A percentile compares a stretch with the other conserved stretches of the same genome.
phyloP scores from a whole-genome alignment of 1,140 invertebrate species.

The Sitobion miscanthi region DNA sequence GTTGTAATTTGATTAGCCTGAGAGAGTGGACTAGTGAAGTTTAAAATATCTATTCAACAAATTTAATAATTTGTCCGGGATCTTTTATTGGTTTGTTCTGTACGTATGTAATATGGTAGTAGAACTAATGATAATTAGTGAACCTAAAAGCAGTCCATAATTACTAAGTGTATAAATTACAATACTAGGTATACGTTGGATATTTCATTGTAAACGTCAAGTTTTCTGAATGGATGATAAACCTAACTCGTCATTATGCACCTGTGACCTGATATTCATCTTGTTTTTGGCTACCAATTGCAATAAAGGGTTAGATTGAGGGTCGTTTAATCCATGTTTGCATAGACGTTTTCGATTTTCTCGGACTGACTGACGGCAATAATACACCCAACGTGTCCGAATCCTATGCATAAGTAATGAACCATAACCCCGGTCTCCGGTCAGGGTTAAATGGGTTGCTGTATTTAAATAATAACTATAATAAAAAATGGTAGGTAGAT shows the following conservation, averaged over 20 bases:
- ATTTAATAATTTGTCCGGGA: not conserved
- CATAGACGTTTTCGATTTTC: conserved; percentile 41
- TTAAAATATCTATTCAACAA: not conserved
- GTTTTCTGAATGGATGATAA: not conserved
- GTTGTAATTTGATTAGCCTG: not conserved
- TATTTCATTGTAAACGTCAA: not conserved
- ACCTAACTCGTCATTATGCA: not conserved
- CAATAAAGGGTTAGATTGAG: conserved; percentile 19
- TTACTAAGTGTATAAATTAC: not conserved
- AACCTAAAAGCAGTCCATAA: not conserved
- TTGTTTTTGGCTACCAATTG: conserved; percentile 26
- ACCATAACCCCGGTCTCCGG: not conserved
- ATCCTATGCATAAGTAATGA: conserved; percentile 45
- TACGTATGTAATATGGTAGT: not conserved
- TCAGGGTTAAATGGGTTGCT: conserved; percentile 25
- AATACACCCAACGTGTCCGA: not conserved
- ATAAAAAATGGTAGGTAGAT: not conserved
- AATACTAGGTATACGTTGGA: not conserved
- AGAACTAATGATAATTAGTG: not conserved
- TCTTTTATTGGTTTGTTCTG: not conserved
- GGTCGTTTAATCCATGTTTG: not conserved
- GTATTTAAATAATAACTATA: conserved; percentile 26
- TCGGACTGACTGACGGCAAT: conserved; percentile 27
- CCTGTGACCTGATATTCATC: not conserved
- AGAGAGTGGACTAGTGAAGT: not conserved